Percentiles rank a stretch among this genome's conserved stretches.
Conservation (phyloP, 2,888 invertebrate species). For the Amiota communis region DNA sequence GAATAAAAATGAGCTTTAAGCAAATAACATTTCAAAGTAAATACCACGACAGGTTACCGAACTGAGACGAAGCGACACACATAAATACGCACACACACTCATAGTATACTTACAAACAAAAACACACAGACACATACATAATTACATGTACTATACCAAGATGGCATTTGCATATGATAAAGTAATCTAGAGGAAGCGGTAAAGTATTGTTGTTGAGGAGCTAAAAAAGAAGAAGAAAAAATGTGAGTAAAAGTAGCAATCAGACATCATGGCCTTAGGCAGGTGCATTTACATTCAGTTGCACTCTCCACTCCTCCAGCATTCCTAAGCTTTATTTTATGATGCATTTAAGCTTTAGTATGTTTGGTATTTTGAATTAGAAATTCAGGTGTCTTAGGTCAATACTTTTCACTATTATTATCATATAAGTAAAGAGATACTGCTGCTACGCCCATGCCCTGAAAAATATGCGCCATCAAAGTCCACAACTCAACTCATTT, state of each 20-base stretch:
- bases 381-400: no score
- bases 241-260: constrained; percentile 48
- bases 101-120: constrained; percentile 27
- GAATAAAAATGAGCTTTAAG: constrained; percentile 23
- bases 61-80: constrained; percentile 55
- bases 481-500: constrained; percentile 22
- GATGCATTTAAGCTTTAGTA: no score
- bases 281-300: no score
- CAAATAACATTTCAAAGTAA: constrained; percentile 53
- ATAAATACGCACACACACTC: constrained; percentile 18
- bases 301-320: no score
- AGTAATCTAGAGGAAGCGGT: background rate
- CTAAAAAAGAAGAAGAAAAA: constrained; percentile 36
- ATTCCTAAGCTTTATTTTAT: no score
- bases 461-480: constrained; percentile 43
- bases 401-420: no score
- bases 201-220: no score
- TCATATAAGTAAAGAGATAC: no score
- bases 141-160: background rate
- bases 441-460: no score
- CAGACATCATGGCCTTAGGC: no score
- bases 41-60: constrained; percentile 62
- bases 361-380: no score
- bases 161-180: constrained; percentile 25
- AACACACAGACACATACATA: background rate